Percentiles rank a stretch among this genome's conserved stretches.
These are phyloP conservation scores for Acropora yongei DNA, from an alignment of 64 coral and sea anemone species.

Conservation along the genomic window DNA sequence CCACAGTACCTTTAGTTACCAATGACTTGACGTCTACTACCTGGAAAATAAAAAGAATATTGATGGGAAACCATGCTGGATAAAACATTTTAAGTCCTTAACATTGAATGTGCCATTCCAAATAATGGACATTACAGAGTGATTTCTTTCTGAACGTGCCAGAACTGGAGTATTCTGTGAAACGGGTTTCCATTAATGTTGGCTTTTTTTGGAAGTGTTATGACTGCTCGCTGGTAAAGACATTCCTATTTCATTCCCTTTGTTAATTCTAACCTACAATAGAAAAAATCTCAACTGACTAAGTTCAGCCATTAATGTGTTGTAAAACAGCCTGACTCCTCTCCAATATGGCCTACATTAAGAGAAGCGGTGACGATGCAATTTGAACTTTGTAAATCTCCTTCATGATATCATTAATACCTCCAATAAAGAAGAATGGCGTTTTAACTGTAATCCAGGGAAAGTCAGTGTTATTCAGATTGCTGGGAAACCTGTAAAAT, in stretches of 20 bases:
- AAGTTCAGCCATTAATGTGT: no score
- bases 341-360: neutral
- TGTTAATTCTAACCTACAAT: no score
- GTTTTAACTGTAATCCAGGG: slow-evolving; percentile 24
- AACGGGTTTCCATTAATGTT: no score
- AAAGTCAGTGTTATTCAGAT: slow-evolving; percentile 10
- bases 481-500: slow-evolving; percentile 44
- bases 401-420: slow-evolving; percentile 24
- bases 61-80: slow-evolving; percentile 45
- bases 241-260: no score
- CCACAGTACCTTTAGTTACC: slow-evolving; percentile 45
- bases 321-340: no score
- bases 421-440: slow-evolving; percentile 30
- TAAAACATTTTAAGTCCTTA: neutral
- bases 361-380: neutral
- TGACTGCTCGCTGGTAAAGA: no score
- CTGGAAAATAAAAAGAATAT: slow-evolving; percentile 27
- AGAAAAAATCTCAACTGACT: no score
- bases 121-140: neutral
- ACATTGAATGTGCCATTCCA: neutral
- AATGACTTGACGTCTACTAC: slow-evolving; percentile 7
- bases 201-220: no score
- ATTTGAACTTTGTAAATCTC: neutral
- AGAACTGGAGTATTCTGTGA: no score
- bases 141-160: no score